Percentiles rank a stretch among this genome's conserved stretches.
These are phyloP conservation scores for Dipus sagitta DNA, from an alignment of 2,797 vertebrate species.

Conservation along the genomic window DNA sequence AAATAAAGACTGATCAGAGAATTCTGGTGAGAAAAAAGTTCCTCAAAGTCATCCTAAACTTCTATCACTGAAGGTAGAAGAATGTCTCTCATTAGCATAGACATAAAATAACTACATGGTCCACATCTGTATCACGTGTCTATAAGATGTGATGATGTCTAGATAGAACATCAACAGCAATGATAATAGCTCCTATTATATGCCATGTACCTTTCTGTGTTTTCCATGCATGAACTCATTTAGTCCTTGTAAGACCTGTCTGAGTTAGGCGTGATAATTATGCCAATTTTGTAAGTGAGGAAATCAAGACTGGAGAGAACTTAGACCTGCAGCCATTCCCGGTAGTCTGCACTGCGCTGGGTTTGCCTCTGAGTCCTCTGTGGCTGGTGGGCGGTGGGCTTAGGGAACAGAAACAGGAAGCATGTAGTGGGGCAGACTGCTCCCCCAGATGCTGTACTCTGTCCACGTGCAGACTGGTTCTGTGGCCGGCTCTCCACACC, in stretches of 20 bases:
- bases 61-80: not conserved
- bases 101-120: not conserved
- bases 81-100: fast-evolving
- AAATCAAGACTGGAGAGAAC: not conserved
- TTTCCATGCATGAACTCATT: not conserved
- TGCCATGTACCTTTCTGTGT: fast-evolving
- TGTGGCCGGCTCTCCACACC: fast-evolving
- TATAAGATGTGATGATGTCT: fast-evolving
- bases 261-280: not conserved
- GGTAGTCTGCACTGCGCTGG: fast-evolving
- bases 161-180: too few relatives aligned
- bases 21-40: not conserved
- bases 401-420: too few relatives aligned
- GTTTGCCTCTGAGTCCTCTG: not conserved
- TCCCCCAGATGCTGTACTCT: not conserved
- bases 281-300: not conserved
- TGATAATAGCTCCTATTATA: not conserved
- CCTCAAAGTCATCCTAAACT: not conserved
- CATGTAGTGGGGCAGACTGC: fast-evolving
- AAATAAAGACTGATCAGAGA: not conserved
- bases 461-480: fast-evolving
- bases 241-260: not conserved
- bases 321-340: not conserved
- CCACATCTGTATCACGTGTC: not conserved
- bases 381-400: not conserved